A percentile compares a stretch with the other conserved stretches of the same genome.
phyloP scores from a whole-genome alignment of 2,113 vertebrate species.

The Notothenia coriiceps region DNA sequence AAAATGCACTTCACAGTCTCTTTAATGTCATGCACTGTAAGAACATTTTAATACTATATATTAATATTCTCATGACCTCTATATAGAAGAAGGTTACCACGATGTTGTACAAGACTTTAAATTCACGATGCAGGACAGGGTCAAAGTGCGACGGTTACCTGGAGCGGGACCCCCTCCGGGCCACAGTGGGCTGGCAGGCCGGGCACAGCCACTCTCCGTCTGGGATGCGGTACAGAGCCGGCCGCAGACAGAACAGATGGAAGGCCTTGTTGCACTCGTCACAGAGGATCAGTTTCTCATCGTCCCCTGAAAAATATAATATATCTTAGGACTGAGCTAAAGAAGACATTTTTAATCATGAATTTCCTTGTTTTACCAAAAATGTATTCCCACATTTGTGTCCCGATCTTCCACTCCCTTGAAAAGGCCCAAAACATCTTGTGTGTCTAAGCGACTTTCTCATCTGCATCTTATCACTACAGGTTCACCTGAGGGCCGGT shows the following conservation, averaged over 20 bases:
- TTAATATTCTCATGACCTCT: too few species aligned
- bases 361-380: too few species aligned
- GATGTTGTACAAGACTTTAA: too few species aligned
- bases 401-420: too few species aligned
- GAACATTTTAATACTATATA: too few species aligned
- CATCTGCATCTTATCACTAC: constrained; percentile 31
- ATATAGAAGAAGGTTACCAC: too few species aligned
- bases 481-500: constrained; percentile 52
- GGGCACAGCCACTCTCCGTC: constrained; percentile 95
- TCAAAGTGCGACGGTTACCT: constrained; percentile 80
- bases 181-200: constrained; percentile 93
- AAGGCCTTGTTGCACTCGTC: constrained; percentile 99
- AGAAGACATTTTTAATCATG: too few species aligned
- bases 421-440: neutral
- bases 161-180: constrained; percentile 90
- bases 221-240: constrained; percentile 93
- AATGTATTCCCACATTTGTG: too few species aligned
- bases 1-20: too few species aligned
- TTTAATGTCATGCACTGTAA: too few species aligned
- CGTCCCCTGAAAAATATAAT: constrained; percentile 86
- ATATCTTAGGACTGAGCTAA: neutral
- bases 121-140: too few species aligned
- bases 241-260: constrained; percentile 96
- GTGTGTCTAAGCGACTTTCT: neutral
- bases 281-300: constrained; percentile 97